Conservation (phyloP, 2,888 invertebrate species). For the Heliconius sara region DNA sequence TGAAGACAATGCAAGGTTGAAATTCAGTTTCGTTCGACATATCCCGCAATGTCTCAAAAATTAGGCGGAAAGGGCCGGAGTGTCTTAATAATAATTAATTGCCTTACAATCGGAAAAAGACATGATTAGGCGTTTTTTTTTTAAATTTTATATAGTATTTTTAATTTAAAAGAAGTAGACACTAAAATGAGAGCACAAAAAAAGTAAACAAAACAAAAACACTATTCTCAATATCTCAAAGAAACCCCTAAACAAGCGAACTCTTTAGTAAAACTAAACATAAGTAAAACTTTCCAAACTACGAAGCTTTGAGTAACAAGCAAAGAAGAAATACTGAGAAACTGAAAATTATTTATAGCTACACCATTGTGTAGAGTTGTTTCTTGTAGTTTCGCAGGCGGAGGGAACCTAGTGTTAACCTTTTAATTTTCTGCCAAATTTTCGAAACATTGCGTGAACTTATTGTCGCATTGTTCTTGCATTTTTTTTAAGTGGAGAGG, state of each 20-base stretch:
- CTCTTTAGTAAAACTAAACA: slow-evolving; percentile 23
- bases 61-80: no score
- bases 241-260: slow-evolving; percentile 28
- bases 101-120: background rate
- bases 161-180: background rate
- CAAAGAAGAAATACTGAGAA: slow-evolving; percentile 7
- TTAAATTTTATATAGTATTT: background rate
- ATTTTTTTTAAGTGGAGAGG: background rate
- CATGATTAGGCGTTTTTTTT: no score
- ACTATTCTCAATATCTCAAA: slow-evolving; percentile 24
- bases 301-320: slow-evolving; percentile 31
- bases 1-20: no score
- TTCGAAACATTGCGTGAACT: background rate
- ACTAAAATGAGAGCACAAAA: background rate
- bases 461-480: background rate
- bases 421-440: no score
- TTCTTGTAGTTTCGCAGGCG: background rate
- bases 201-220: slow-evolving; percentile 5
- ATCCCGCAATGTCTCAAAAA: no score
- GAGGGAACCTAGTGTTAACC: background rate
- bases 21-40: no score
- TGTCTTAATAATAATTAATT: no score
- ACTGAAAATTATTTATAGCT: slow-evolving; percentile 23
- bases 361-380: background rate
- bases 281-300: slow-evolving; percentile 25